These are phyloP conservation scores for Nannobrachium achirus DNA, from an alignment of 2,113 vertebrate genomes.

Conservation along the genomic window DNA sequence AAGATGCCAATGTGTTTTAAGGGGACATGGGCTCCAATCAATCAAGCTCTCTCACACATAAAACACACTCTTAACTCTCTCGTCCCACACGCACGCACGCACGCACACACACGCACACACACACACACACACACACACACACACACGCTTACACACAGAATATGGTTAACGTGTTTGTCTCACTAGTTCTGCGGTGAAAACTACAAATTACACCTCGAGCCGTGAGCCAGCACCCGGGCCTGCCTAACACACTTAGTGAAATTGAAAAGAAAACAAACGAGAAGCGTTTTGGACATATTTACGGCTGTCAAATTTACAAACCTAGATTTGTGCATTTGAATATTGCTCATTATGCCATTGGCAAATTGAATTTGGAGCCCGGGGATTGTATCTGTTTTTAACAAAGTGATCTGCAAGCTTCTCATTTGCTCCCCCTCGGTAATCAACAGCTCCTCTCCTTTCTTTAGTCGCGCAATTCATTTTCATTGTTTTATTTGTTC, in stretches of 20 bases:
- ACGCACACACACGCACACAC: not conserved
- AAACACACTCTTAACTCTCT: not conserved
- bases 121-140: constrained; percentile 1
- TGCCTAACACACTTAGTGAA: constrained; percentile 37
- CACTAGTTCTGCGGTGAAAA: constrained; percentile 52
- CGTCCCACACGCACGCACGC: not conserved
- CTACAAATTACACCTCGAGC: constrained; percentile 49
- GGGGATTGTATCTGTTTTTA: constrained; percentile 56
- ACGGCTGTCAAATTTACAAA: constrained; percentile 53
- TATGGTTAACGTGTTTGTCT: constrained; percentile 54
- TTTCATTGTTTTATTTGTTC: too few relatives aligned
- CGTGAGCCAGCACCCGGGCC: constrained; percentile 19
- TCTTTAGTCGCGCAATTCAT: not conserved
- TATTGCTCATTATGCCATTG: constrained; percentile 23
- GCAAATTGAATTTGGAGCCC: constrained; percentile 55
- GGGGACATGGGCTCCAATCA: constrained; percentile 43
- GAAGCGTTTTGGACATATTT: constrained; percentile 54
- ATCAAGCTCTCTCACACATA: constrained; percentile 6
- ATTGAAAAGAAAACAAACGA: constrained; percentile 57
- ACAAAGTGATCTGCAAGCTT: constrained; percentile 34
- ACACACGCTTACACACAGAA: constrained; percentile 19
- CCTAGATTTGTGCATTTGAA: constrained; percentile 28
- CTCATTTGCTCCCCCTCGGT: constrained; percentile 27
- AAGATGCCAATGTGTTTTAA: constrained; percentile 60
- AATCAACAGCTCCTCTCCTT: constrained; percentile 44